phyloP scores from a whole-genome alignment of 2,888 invertebrate genomes.

The Callimorpha dominula region DNA sequence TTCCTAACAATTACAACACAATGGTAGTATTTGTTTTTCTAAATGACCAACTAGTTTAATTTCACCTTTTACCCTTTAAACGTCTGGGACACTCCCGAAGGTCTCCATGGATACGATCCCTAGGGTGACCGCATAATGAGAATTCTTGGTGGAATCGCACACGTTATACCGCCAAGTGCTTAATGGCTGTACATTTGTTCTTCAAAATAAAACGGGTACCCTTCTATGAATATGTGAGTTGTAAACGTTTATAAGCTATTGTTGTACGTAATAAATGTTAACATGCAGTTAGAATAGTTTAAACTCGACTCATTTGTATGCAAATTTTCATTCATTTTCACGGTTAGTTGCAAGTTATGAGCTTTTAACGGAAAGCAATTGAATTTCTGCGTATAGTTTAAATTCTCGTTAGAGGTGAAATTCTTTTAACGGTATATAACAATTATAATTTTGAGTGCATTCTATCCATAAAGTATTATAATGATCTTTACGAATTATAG shows the following conservation, averaged over 20 bases:
- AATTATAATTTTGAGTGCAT: neutral
- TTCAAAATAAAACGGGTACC: constrained; percentile 44
- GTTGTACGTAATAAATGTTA: constrained; percentile 16
- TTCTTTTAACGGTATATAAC: neutral
- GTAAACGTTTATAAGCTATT: constrained; percentile 21
- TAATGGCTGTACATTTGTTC: constrained; percentile 63
- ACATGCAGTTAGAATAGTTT: constrained; percentile 18
- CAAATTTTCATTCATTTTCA: constrained; percentile 12
- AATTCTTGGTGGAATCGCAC: constrained; percentile 60
- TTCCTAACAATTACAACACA: constrained; percentile 26
- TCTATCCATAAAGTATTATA: neutral
- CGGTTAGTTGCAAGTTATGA: neutral
- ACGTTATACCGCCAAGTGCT: constrained; percentile 43
- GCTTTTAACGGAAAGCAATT: neutral
- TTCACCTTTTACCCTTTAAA: constrained; percentile 50
- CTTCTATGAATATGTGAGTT: constrained; percentile 28
- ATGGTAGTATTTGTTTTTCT: constrained; percentile 40
- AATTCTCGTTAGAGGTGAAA: neutral
- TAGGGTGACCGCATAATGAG: constrained; percentile 63
- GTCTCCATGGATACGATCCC: constrained; percentile 29
- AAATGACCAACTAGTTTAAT: constrained; percentile 46
- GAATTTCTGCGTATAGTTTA: neutral
- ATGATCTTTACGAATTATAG: neutral
- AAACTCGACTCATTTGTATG: constrained; percentile 9
- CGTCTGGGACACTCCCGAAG: constrained; percentile 38